A percentile compares a stretch with the other conserved stretches of the same genome.
Conservation (phyloP, 64 coral and sea anemone genomes). For the Dendronephthya gigantea region DNA sequence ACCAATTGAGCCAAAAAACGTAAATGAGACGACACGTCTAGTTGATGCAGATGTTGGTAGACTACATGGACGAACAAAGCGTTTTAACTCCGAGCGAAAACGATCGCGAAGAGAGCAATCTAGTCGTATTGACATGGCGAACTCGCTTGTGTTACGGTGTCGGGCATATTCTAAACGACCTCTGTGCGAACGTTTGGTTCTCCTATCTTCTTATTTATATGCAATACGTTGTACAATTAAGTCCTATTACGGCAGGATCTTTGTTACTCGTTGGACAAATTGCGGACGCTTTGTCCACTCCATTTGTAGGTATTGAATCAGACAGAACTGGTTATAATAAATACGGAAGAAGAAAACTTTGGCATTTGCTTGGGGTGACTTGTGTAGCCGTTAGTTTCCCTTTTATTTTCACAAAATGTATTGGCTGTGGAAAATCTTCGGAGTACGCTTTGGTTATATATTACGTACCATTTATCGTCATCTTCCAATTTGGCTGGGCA, state of each 20-base stretch:
- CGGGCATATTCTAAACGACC: slow-evolving; percentile 84
- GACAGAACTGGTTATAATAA: slow-evolving; percentile 66
- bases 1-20: too few relatives aligned
- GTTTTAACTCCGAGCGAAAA: neutral
- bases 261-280: slow-evolving; percentile 86
- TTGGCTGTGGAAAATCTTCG: slow-evolving; percentile 47
- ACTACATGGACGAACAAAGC: neutral
- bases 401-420: slow-evolving; percentile 84
- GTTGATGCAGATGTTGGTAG: neutral
- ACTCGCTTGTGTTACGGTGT: slow-evolving; percentile 83
- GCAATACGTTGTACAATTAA: slow-evolving; percentile 63
- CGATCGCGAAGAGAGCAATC: neutral
- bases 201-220: slow-evolving; percentile 74
- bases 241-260: slow-evolving; percentile 55
- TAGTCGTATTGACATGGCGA: slow-evolving; percentile 26
- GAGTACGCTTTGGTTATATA: slow-evolving; percentile 58
- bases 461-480: slow-evolving; percentile 83
- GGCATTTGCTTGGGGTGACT: slow-evolving; percentile 81
- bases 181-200: slow-evolving; percentile 97
- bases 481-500: slow-evolving; percentile 98
- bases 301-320: slow-evolving; percentile 86
- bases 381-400: slow-evolving; percentile 80
- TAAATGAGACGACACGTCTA: too few relatives aligned
- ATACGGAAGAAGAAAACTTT: slow-evolving; percentile 85
- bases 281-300: slow-evolving; percentile 69